Conservation (phyloP, 2,797 vertebrate species). For the Botia kubotai region DNA sequence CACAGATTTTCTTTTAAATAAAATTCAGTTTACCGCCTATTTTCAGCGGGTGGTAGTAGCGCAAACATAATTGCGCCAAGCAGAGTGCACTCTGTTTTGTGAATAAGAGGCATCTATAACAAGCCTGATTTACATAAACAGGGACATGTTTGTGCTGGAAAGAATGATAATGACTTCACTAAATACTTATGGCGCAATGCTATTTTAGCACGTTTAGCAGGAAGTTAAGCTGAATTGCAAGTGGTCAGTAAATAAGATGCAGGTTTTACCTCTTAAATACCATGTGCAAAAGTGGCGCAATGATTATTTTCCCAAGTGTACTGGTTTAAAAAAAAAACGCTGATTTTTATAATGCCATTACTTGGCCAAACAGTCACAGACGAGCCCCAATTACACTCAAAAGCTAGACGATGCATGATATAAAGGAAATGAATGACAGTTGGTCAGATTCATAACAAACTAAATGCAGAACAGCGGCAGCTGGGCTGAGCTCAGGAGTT, state of each 20-base stretch:
- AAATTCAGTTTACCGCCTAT: not conserved
- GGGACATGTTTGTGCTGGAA: not conserved
- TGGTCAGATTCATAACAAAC: slow-evolving; percentile 42
- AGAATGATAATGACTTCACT: not conserved
- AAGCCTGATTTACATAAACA: not conserved
- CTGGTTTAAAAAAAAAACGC: not conserved
- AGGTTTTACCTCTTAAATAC: not conserved
- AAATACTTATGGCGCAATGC: not conserved
- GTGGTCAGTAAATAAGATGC: not conserved
- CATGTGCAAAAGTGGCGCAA: not conserved
- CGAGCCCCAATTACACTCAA: not conserved
- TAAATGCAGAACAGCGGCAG: slow-evolving; percentile 47
- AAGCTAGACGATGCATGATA: not conserved
- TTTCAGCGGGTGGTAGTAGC: not conserved
- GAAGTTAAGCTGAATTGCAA: not conserved
- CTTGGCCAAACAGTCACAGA: not conserved
- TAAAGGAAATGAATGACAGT: slow-evolving; percentile 1
- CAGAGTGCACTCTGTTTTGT: not conserved
- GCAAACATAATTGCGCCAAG: not conserved
- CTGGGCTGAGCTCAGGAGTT: slow-evolving; percentile 28
- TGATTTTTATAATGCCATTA: not conserved
- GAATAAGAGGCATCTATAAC: not conserved
- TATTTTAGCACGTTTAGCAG: not conserved
- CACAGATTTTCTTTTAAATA: slow-evolving; percentile 9
- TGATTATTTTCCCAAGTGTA: not conserved